Percentiles rank a stretch among this genome's conserved stretches.
Conservation (phyloP, 92 coral and sea anemone genomes). For the Pocillopora grandis region DNA sequence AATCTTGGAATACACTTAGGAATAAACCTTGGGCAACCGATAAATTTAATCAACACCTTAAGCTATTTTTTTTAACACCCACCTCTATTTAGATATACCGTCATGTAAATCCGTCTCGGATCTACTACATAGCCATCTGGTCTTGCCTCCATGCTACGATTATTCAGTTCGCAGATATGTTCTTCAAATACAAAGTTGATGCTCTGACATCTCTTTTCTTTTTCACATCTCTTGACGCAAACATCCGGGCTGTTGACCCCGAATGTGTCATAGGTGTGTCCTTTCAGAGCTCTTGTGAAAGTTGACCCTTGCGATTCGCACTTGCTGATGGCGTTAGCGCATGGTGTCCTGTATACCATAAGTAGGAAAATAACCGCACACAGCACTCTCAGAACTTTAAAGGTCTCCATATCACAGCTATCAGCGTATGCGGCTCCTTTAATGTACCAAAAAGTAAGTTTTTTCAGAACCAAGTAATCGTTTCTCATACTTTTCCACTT, state of each 20-base stretch:
- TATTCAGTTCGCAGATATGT: conserved; percentile 51
- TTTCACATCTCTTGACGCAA: conserved; percentile 42
- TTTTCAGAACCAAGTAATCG: no score
- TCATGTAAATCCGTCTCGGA: conserved; percentile 14
- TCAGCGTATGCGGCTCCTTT: no score
- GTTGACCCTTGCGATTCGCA: background rate
- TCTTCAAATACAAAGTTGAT: conserved; percentile 30
- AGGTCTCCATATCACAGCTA: background rate
- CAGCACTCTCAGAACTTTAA: background rate
- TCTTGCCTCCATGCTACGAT: conserved; percentile 45
- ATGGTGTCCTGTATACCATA: background rate
- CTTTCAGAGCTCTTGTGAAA: conserved; percentile 3
- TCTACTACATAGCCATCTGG: conserved; percentile 12
- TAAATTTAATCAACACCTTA: no score
- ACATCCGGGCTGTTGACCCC: background rate
- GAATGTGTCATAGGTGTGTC: conserved; percentile 21
- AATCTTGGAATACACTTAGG: no score
- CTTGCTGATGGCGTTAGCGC: background rate
- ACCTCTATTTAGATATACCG: background rate
- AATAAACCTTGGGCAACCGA: no score
- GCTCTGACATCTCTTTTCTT: conserved; percentile 37
- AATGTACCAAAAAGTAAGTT: no score
- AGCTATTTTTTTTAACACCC: background rate
- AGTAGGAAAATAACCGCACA: background rate
- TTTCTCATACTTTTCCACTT: no score